Evolutionary conservation across 2,888 invertebrate species (phyloP).

Genomic region (Teleiodes luculella): DNA sequence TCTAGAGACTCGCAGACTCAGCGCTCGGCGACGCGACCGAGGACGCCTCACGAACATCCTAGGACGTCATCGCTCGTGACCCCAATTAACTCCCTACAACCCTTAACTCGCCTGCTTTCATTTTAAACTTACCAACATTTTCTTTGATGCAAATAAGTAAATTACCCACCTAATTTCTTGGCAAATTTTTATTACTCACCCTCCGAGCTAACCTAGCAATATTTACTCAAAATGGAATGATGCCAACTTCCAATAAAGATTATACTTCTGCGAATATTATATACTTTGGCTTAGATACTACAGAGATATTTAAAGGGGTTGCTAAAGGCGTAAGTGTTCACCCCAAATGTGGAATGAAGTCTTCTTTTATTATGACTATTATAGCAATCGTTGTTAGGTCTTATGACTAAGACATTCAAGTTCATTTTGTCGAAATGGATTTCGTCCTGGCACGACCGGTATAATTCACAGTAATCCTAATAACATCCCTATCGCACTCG

Average conservation of each 20-base stretch:
- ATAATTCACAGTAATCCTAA: constrained; percentile 31
- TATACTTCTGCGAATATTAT: constrained; percentile 26
- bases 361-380: constrained; percentile 33
- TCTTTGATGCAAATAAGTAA: constrained; percentile 1
- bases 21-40: constrained; percentile 38
- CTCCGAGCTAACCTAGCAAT: constrained; percentile 42
- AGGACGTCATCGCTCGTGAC: constrained; percentile 35
- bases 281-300: constrained; percentile 27
- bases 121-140: constrained; percentile 16
- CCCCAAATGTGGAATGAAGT: constrained; percentile 32
- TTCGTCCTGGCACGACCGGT: constrained; percentile 14
- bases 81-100: constrained; percentile 38
- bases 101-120: constrained; percentile 16
- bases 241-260: constrained; percentile 55
- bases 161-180: constrained; percentile 31
- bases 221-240: constrained; percentile 53
- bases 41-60: constrained; percentile 34
- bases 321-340: constrained; percentile 35
- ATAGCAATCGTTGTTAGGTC: constrained; percentile 26
- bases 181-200: constrained; percentile 46
- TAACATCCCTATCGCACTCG: constrained; percentile 29
- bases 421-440: constrained; percentile 19
- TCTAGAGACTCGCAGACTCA: constrained; percentile 40
- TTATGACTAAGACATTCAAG: constrained; percentile 19
- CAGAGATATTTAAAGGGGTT: constrained; percentile 31